These are phyloP conservation scores for Oncopodura yosiiana DNA, from an alignment of 1,140 invertebrate genomes.

Conservation along the genomic window DNA sequence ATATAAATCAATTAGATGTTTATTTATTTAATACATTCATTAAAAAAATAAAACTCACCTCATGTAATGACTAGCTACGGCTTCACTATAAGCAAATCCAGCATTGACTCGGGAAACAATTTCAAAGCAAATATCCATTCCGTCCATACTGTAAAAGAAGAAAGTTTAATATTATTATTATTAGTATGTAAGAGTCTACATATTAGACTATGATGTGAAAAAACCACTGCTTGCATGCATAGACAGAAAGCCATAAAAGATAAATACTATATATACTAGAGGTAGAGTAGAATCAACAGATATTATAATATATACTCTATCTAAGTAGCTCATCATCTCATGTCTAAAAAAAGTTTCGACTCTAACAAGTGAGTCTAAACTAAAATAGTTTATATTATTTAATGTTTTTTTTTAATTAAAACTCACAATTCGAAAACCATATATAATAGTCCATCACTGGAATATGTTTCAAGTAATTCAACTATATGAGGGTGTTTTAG, in stretches of 20 bases:
- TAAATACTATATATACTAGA: no score
- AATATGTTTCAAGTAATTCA: constrained; percentile 94
- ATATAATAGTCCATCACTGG: constrained; percentile 95
- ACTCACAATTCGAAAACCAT: constrained; percentile 99
- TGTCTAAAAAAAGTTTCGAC: no score
- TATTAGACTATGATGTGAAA: no score
- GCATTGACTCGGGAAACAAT: constrained; percentile 87
- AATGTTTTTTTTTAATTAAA: neutral
- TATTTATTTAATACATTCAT: neutral
- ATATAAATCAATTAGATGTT: neutral
- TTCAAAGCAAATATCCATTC: constrained; percentile 95
- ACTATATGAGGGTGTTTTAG: constrained; percentile 98
- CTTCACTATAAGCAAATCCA: constrained; percentile 97
- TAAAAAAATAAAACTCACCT: constrained; percentile 53
- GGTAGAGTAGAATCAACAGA: no score
- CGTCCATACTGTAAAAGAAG: constrained; percentile 82
- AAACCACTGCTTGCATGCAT: no score
- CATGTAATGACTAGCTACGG: constrained; percentile 97
- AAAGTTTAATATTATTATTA: no score
- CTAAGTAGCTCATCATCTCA: no score
- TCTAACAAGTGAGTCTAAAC: no score
- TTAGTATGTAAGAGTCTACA: no score
- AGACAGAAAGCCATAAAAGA: no score
- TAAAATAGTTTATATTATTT: neutral
- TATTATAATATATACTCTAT: no score